Conservation (phyloP, 2,797 vertebrate genomes). For the Toxotes lorentzi region DNA sequence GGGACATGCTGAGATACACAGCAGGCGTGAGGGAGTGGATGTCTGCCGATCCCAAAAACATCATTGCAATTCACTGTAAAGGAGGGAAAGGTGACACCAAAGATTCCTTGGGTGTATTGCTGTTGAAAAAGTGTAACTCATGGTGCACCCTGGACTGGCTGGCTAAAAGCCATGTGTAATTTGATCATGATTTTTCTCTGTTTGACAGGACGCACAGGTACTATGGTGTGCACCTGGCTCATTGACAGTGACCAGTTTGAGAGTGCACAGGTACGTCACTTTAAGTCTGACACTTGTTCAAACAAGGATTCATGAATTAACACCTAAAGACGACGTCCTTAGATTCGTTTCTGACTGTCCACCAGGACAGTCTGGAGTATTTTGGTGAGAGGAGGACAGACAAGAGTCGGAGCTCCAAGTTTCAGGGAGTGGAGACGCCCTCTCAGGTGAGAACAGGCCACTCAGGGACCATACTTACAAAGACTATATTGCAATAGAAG, state of each 20-base stretch:
- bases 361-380: constrained; percentile 92
- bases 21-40: constrained; percentile 91
- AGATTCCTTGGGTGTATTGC: not conserved
- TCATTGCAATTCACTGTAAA: constrained; percentile 95
- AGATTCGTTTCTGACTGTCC: not conserved
- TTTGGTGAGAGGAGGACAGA: constrained; percentile 96
- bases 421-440: constrained; percentile 97
- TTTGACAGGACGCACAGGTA: constrained; percentile 93
- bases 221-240: constrained; percentile 93
- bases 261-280: constrained; percentile 88
- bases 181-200: constrained; percentile 4
- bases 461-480: not conserved
- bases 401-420: constrained; percentile 92
- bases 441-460: constrained; percentile 88
- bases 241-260: constrained; percentile 92
- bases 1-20: constrained; percentile 94
- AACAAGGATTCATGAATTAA: not conserved
- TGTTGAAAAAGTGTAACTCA: not conserved
- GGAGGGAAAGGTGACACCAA: constrained; percentile 92
- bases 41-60: constrained; percentile 87
- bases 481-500: not conserved
- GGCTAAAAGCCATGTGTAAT: not conserved
- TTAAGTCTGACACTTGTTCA: not conserved
- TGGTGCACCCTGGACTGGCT: not conserved
- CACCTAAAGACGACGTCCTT: not conserved